phyloP scores from a whole-genome alignment of 2,888 invertebrate species.

The Mythimna pallens region DNA sequence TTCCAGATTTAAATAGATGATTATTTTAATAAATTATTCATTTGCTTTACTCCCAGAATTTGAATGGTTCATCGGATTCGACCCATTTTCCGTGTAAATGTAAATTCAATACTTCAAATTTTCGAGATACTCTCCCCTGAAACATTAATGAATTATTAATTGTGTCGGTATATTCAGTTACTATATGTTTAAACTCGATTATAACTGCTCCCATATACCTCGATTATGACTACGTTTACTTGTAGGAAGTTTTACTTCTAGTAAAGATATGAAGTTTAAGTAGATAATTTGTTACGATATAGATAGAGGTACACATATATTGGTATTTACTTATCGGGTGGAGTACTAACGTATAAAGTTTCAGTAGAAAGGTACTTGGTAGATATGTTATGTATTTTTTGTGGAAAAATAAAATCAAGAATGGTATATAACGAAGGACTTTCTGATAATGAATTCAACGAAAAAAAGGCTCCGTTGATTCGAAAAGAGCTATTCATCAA shows the following conservation, averaged over 20 bases:
- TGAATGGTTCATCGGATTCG: constrained; percentile 4
- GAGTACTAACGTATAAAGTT: not conserved
- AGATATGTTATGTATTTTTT: not conserved
- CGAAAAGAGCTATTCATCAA: constrained; percentile 28
- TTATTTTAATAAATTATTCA: constrained; percentile 8
- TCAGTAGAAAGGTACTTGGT: not conserved
- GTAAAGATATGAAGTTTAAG: not conserved
- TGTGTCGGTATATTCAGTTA: not conserved
- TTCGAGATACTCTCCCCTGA: not conserved
- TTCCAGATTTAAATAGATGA: not conserved
- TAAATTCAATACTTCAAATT: not conserved
- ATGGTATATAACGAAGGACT: constrained; percentile 27
- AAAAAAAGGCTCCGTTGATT: constrained; percentile 31
- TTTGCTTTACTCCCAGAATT: not conserved
- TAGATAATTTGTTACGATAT: not conserved
- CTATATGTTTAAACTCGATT: not conserved
- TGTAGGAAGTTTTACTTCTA: not conserved
- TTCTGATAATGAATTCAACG: constrained; percentile 12
- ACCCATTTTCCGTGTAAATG: not conserved
- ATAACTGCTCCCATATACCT: not conserved
- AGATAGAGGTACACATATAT: not conserved
- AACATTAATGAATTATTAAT: not conserved
- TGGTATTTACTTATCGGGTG: not conserved
- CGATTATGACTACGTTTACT: not conserved
- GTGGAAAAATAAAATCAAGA: constrained; percentile 9